Percentiles rank a stretch among this genome's conserved stretches.
These are phyloP conservation scores for Caranx ignobilis DNA, from an alignment of 2,113 vertebrate species.

Conservation along the genomic window DNA sequence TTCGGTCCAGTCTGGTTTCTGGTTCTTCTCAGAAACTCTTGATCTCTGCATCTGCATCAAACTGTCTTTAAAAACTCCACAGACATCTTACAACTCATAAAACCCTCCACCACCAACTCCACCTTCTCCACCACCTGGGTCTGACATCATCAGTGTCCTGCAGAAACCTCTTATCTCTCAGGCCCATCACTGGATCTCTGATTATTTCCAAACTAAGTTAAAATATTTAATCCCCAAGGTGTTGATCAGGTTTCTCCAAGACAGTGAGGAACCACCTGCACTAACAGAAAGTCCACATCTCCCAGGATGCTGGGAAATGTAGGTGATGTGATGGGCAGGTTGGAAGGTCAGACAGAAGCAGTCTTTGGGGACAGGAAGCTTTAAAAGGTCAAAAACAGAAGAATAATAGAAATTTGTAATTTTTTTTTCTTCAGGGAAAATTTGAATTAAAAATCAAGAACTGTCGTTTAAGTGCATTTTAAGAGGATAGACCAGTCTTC, in stretches of 20 bases:
- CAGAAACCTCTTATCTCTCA: not conserved
- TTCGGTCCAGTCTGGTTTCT: not conserved
- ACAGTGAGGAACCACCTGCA: not conserved
- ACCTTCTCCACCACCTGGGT: not conserved
- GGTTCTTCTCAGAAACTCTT: conserved; percentile 1
- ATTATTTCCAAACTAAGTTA: no score
- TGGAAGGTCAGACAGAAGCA: not conserved
- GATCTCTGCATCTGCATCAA: not conserved
- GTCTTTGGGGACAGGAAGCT: not conserved
- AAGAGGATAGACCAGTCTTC: not conserved
- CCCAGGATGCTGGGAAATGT: conserved; percentile 41
- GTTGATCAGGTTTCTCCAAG: not conserved
- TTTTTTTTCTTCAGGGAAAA: conserved; percentile 1
- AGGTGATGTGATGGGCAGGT: not conserved
- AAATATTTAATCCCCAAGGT: not conserved
- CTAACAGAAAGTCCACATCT: conserved; percentile 27
- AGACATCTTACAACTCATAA: not conserved
- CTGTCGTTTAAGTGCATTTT: conserved; percentile 20
- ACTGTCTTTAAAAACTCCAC: not conserved
- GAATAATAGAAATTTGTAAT: not conserved
- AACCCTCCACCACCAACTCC: not conserved
- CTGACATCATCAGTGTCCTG: not conserved
- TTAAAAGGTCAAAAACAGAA: not conserved
- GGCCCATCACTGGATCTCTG: no score
- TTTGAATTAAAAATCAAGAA: not conserved